phyloP scores from a whole-genome alignment of 2,797 vertebrate genomes.

The Thalassophryne amazonica region DNA sequence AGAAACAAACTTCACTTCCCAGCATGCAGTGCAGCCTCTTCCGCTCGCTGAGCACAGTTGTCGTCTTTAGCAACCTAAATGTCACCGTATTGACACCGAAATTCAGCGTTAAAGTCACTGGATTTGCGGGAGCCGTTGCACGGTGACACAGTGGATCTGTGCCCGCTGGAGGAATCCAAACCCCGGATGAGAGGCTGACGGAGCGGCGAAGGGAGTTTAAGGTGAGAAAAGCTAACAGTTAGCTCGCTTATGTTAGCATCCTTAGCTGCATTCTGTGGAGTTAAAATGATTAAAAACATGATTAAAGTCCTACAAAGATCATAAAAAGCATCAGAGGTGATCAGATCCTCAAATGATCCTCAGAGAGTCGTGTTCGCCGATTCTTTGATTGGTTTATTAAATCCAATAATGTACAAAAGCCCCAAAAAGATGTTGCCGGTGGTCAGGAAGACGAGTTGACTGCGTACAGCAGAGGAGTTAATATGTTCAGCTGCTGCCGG shows the following conservation, averaged over 20 bases:
- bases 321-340: too few relatives aligned
- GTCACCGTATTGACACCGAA: not conserved
- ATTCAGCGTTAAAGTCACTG: not conserved
- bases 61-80: conserved; percentile 11
- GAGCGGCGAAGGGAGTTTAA: conserved; percentile 5
- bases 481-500: too few relatives aligned
- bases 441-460: too few relatives aligned
- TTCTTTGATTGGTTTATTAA: too few relatives aligned
- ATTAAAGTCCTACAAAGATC: too few relatives aligned
- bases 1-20: conserved; percentile 3
- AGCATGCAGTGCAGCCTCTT: conserved; percentile 21
- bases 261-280: too few relatives aligned
- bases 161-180: conserved; percentile 26
- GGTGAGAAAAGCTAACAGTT: conserved; percentile 28
- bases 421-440: too few relatives aligned
- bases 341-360: too few relatives aligned
- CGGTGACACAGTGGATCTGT: conserved; percentile 23
- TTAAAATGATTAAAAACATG: too few relatives aligned
- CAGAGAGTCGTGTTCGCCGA: too few relatives aligned
- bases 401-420: too few relatives aligned
- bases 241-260: conserved; percentile 48
- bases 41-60: conserved; percentile 15
- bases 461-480: too few relatives aligned
- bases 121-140: conserved; percentile 40
- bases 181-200: conserved; percentile 35